Evolutionary conservation across 2,888 invertebrate genomes (phyloP).

Genomic region (Marronus borbonicus): DNA sequence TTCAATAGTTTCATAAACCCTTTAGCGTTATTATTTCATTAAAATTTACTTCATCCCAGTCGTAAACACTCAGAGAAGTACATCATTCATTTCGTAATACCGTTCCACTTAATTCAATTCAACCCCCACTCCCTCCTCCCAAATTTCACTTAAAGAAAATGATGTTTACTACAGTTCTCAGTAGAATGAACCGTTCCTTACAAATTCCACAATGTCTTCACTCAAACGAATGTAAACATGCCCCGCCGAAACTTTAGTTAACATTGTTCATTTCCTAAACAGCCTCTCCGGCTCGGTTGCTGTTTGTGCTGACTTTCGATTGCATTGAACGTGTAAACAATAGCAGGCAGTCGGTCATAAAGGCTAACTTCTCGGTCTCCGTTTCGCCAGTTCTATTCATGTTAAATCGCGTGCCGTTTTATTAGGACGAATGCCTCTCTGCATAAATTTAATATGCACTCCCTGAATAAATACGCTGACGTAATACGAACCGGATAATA

Average conservation of each 20-base stretch:
- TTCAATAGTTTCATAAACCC: no score
- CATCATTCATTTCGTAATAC: no score
- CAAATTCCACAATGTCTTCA: background rate
- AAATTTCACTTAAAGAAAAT: no score
- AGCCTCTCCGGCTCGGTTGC: background rate
- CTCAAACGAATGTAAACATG: background rate
- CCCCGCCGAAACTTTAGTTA: background rate
- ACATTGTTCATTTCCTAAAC: constrained; percentile 1
- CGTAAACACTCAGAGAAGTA: no score
- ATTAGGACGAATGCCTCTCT: background rate
- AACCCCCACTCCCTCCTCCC: no score
- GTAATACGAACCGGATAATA: background rate
- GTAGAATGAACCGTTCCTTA: background rate
- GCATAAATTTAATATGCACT: background rate
- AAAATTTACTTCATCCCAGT: no score
- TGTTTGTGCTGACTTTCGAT: background rate
- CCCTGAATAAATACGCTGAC: background rate
- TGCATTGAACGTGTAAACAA: constrained; percentile 11
- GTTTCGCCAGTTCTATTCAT: background rate
- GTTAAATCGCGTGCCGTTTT: constrained; percentile 11
- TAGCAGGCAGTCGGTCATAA: constrained; percentile 16
- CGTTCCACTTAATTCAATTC: no score
- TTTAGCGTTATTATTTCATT: no score
- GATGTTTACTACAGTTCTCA: no score
- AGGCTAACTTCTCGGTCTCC: constrained; percentile 8